Evolutionary conservation across 1,140 invertebrate genomes (phyloP).

Genomic region (Drosophila willistoni): DNA sequence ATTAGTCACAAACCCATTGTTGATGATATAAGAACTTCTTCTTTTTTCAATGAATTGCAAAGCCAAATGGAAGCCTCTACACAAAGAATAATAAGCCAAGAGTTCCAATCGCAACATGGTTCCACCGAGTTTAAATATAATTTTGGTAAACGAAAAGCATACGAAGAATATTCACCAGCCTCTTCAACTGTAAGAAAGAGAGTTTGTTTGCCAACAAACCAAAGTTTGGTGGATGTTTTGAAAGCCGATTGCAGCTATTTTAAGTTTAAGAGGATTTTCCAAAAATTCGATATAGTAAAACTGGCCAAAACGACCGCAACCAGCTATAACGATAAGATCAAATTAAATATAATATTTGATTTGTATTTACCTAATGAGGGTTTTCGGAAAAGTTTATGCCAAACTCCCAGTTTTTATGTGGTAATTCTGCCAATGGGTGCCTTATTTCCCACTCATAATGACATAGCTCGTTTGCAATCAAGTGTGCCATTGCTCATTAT

Average conservation of each 20-base stretch:
- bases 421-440: constrained; percentile 52
- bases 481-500: constrained; percentile 65
- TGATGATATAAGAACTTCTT: constrained; percentile 40
- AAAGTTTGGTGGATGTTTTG: constrained; percentile 55
- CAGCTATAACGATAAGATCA: neutral
- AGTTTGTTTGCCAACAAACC: neutral
- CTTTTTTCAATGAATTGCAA: constrained; percentile 29
- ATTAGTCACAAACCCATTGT: constrained; percentile 47
- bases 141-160: constrained; percentile 50
- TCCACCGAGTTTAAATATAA: constrained; percentile 43
- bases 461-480: constrained; percentile 52
- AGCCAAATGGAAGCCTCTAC: constrained; percentile 43
- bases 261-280: constrained; percentile 53
- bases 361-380: constrained; percentile 72
- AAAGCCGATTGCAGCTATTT: constrained; percentile 51
- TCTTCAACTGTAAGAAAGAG: constrained; percentile 27
- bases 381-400: constrained; percentile 63
- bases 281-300: constrained; percentile 68
- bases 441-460: constrained; percentile 61
- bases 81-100: constrained; percentile 38
- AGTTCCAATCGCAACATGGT: neutral
- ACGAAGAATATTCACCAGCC: neutral
- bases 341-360: constrained; percentile 66
- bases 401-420: constrained; percentile 61
- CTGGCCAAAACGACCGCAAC: constrained; percentile 11